phyloP scores from a whole-genome alignment of 2,797 vertebrate species.

The Chaunax sp. region DNA sequence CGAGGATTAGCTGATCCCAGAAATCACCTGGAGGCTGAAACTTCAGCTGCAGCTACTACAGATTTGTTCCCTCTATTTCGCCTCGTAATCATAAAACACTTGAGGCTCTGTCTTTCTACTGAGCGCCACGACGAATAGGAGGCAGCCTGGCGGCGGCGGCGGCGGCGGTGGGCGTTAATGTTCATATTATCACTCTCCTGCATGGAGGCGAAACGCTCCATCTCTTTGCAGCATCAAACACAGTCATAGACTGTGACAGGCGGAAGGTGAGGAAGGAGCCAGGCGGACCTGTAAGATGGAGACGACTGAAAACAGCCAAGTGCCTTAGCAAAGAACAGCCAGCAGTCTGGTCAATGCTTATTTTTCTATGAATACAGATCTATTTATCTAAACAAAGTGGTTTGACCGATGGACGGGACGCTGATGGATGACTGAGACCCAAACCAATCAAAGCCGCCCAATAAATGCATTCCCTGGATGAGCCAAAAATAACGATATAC shows the following conservation, averaged over 20 bases:
- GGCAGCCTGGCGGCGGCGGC: constrained; percentile 7
- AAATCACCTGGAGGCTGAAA: constrained; percentile 69
- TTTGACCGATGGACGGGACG: constrained; percentile 78
- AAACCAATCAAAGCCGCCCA: constrained; percentile 71
- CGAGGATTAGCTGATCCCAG: constrained; percentile 72
- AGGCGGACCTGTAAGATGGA: constrained; percentile 44
- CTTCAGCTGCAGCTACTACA: constrained; percentile 68
- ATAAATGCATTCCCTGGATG: constrained; percentile 77
- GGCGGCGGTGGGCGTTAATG: constrained; percentile 44
- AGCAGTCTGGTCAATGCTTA: constrained; percentile 88
- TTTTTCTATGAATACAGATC: constrained; percentile 89
- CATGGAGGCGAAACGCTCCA: constrained; percentile 49
- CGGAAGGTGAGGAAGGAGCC: constrained; percentile 41
- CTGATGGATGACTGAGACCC: constrained; percentile 69
- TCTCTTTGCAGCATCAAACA: constrained; percentile 68
- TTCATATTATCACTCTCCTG: constrained; percentile 60
- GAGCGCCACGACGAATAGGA: constrained; percentile 49
- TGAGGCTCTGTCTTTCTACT: constrained; percentile 55
- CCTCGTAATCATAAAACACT: constrained; percentile 47
- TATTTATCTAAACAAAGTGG: constrained; percentile 88
- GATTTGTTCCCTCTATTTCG: constrained; percentile 40
- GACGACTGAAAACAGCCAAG: constrained; percentile 77
- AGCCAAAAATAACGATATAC: constrained; percentile 78
- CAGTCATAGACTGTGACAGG: constrained; percentile 53
- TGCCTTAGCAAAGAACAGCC: constrained; percentile 87